phyloP scores from a whole-genome alignment of 2,888 invertebrate species.

The Bhutanitis thaidina region DNA sequence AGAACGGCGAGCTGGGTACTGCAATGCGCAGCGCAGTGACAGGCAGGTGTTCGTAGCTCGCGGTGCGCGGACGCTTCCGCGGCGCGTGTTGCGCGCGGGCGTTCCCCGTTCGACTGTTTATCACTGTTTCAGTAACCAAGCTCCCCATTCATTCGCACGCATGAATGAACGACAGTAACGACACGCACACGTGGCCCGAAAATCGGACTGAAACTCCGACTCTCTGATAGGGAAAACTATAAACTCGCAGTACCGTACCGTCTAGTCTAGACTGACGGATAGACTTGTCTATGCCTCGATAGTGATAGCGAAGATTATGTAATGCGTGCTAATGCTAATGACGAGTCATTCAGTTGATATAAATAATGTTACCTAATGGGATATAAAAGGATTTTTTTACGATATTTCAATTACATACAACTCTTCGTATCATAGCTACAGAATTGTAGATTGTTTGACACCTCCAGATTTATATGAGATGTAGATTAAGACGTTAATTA shows the following conservation, averaged over 20 bases:
- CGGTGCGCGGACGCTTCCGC: conserved; percentile 39
- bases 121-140: conserved; percentile 36
- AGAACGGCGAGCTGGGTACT: conserved; percentile 41
- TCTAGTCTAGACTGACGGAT: conserved; percentile 29
- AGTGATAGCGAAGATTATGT: conserved; percentile 7
- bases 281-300: conserved; percentile 23
- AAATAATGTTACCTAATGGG: conserved; percentile 2
- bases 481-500: too few relatives aligned
- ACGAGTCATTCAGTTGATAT: not conserved
- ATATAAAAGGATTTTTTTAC: not conserved
- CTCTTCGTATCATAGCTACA: too few relatives aligned
- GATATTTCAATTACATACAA: too few relatives aligned
- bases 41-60: conserved; percentile 34
- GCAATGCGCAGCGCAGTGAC: not conserved
- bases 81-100: conserved; percentile 63
- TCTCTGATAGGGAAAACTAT: conserved; percentile 9
- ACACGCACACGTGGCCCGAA: conserved; percentile 54
- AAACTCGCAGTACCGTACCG: conserved; percentile 7
- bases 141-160: conserved; percentile 64
- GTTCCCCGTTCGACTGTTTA: conserved; percentile 57
- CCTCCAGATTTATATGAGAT: too few relatives aligned
- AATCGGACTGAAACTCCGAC: conserved; percentile 49
- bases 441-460: too few relatives aligned
- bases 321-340: conserved; percentile 6
- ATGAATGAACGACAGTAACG: conserved; percentile 58